Evolutionary conservation across 2,888 invertebrate species (phyloP).

Genomic region (Aspidapion aeneum): DNA sequence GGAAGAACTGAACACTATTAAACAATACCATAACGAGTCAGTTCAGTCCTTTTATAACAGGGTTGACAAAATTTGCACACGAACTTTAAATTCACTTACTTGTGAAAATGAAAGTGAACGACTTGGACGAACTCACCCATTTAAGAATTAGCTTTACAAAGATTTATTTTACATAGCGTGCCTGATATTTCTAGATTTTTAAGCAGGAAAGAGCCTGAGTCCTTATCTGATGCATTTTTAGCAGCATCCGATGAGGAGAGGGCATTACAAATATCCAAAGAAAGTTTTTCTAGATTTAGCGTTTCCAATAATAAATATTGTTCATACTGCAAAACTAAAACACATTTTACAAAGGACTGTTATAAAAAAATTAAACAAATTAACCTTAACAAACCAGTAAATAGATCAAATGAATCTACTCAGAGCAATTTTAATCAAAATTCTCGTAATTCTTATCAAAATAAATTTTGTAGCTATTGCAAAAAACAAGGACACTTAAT

Average conservation of each 20-base stretch:
- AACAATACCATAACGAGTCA: constrained; percentile 5
- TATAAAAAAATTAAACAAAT: constrained; percentile 1
- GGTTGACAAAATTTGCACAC: neutral
- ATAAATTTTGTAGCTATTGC: constrained; percentile 20
- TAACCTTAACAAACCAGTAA: neutral
- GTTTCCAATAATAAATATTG: constrained; percentile 8
- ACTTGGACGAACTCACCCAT: neutral
- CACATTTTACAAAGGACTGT: constrained; percentile 13
- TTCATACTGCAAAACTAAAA: constrained; percentile 10
- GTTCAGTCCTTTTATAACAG: neutral
- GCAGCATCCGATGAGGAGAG: constrained; percentile 12
- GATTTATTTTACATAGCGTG: constrained; percentile 13
- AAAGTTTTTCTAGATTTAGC: neutral
- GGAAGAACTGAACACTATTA: constrained; percentile 8
- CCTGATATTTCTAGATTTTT: constrained; percentile 14
- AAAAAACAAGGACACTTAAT: constrained; percentile 22
- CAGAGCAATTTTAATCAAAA: too few relatives aligned
- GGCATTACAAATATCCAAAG: neutral
- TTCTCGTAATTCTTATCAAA: constrained; percentile 6
- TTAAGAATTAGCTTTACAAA: constrained; percentile 7
- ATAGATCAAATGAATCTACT: too few relatives aligned
- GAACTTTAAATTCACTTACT: neutral
- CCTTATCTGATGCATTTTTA: constrained; percentile 10
- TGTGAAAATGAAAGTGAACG: neutral
- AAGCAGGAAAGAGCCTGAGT: constrained; percentile 8